Evolutionary conservation across 2,113 vertebrate genomes (phyloP).

Genomic region (Pseudopodoces humilis): DNA sequence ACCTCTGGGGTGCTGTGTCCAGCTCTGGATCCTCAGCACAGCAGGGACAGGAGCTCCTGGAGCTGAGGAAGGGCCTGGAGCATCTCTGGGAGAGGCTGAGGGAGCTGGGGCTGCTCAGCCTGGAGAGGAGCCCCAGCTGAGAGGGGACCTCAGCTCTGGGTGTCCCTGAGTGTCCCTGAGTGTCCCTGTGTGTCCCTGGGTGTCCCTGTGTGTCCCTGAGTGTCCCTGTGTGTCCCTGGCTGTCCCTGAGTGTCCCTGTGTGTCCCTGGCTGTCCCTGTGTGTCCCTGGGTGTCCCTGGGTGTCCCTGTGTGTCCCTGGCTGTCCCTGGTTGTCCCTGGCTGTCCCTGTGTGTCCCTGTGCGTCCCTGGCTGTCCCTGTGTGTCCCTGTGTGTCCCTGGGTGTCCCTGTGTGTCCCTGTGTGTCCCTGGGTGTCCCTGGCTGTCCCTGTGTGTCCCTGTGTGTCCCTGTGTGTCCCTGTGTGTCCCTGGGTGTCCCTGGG

Average conservation of each 20-base stretch:
- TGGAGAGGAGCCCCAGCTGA: background rate
- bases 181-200: background rate
- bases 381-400: too few species aligned
- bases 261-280: background rate
- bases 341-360: too few species aligned
- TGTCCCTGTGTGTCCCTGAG: background rate
- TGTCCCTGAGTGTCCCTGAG: background rate
- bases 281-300: too few species aligned
- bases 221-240: background rate
- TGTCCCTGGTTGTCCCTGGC: too few species aligned
- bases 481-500: too few species aligned
- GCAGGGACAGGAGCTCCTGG: background rate
- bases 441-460: too few species aligned
- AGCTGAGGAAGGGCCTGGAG: background rate
- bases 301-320: too few species aligned
- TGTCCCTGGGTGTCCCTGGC: too few species aligned
- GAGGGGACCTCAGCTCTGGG: background rate
- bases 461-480: too few species aligned
- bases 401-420: too few species aligned
- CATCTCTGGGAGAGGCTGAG: background rate
- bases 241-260: background rate
- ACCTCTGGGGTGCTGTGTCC: background rate
- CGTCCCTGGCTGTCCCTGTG: too few species aligned
- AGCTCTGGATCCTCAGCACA: background rate
- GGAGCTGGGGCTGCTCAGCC: background rate